Percentiles rank a stretch among this genome's conserved stretches.
phyloP scores from a whole-genome alignment of 1,140 invertebrate species.

The Oppia nitens region DNA sequence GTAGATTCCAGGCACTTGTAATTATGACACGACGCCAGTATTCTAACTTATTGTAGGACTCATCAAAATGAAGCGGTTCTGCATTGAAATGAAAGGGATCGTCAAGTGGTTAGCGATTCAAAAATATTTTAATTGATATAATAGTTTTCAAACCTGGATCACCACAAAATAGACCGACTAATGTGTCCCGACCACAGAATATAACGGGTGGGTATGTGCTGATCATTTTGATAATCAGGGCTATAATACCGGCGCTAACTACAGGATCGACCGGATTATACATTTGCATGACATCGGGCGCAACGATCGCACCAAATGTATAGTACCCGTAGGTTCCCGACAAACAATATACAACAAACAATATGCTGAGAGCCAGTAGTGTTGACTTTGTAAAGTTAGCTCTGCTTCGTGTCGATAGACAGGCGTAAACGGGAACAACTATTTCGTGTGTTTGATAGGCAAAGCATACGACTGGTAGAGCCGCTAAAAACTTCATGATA shows the following conservation, averaged over 20 bases:
- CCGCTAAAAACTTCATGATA: not conserved
- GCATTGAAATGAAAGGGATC: not conserved
- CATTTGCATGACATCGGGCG: conserved; percentile 39
- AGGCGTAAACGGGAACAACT: conserved; percentile 49
- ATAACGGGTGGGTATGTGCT: conserved; percentile 52
- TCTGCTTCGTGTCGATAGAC: conserved; percentile 31
- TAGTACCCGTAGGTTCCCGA: conserved; percentile 46
- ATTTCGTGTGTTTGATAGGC: conserved; percentile 55
- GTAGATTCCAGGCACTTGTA: conserved; percentile 40
- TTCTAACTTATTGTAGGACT: conserved; percentile 24
- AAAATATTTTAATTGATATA: conserved; percentile 17
- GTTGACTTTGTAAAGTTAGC: conserved; percentile 38
- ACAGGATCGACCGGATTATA: conserved; percentile 35
- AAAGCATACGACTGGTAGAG: conserved; percentile 48
- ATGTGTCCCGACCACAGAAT: conserved; percentile 41
- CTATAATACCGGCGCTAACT: conserved; percentile 32
- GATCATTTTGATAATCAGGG: conserved; percentile 47
- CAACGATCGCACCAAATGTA: conserved; percentile 44
- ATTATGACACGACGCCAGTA: conserved; percentile 30
- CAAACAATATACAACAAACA: conserved; percentile 41
- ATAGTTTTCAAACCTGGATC: conserved; percentile 23
- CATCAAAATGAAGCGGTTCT: not conserved
- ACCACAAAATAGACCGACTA: conserved; percentile 30
- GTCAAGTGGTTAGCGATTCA: not conserved
- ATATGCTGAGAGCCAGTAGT: conserved; percentile 38